Conservation (phyloP, 1,140 invertebrate genomes). For the Bombus turneri region DNA sequence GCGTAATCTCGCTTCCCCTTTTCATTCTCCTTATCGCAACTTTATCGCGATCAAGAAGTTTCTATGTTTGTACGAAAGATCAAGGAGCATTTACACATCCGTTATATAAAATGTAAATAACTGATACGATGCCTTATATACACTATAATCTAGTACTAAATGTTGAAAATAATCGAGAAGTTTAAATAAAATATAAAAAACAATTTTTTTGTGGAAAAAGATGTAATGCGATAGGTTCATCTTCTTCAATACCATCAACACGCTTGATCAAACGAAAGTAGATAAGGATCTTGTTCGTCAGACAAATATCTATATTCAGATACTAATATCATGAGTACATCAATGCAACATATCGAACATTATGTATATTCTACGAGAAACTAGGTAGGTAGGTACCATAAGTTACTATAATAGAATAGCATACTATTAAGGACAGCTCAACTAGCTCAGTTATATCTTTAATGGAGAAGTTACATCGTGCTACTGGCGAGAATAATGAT, state of each 20-base stretch:
- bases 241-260: too few relatives aligned
- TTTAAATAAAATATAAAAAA: too few relatives aligned
- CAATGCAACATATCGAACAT: not conserved
- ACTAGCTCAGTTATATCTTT: not conserved
- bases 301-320: too few relatives aligned
- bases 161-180: too few relatives aligned
- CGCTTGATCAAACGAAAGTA: too few relatives aligned
- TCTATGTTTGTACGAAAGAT: not conserved
- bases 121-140: too few relatives aligned
- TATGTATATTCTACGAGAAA: not conserved
- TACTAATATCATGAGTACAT: not conserved
- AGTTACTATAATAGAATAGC: not conserved
- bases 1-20: slow-evolving; percentile 18
- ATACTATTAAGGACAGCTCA: not conserved
- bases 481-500: not conserved
- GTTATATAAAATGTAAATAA: too few relatives aligned
- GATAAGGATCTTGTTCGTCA: too few relatives aligned
- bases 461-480: not conserved
- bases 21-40: not conserved
- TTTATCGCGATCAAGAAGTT: slow-evolving; percentile 15
- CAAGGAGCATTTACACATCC: not conserved
- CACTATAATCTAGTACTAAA: too few relatives aligned
- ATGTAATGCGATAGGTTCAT: too few relatives aligned
- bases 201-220: too few relatives aligned
- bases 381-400: not conserved